phyloP scores from a whole-genome alignment of 2,797 vertebrate species.

The Poecilia picta region DNA sequence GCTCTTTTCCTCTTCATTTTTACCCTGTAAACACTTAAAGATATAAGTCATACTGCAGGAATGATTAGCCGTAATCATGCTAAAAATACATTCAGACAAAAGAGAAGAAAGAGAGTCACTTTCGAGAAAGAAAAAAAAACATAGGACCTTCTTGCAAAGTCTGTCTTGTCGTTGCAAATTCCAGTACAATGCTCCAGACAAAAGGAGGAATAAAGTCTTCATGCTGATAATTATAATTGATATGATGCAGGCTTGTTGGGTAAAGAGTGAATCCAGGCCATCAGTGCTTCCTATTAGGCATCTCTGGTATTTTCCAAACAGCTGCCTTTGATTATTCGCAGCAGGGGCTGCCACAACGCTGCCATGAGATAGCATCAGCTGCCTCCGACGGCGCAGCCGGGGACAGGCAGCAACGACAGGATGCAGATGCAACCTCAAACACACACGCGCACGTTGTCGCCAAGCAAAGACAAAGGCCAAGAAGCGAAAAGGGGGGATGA shows the following conservation, averaged over 20 bases:
- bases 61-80: conserved; percentile 53
- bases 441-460: not conserved
- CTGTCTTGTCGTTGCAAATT: conserved; percentile 19
- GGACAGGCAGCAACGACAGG: conserved; percentile 72
- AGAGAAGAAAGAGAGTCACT: conserved; percentile 12
- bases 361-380: conserved; percentile 82
- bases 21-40: conserved; percentile 47
- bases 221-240: conserved; percentile 56
- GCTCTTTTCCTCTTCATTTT: conserved; percentile 66
- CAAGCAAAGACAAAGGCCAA: conserved; percentile 74
- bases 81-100: conserved; percentile 36
- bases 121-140: conserved; percentile 2
- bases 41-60: conserved; percentile 50
- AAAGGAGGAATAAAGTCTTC: conserved; percentile 30
- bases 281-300: conserved; percentile 76
- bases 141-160: not conserved
- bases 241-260: conserved; percentile 54
- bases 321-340: conserved; percentile 83
- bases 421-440: conserved; percentile 69
- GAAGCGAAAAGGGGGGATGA: conserved; percentile 57
- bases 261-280: conserved; percentile 71
- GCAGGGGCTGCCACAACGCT: conserved; percentile 75
- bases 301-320: conserved; percentile 82
- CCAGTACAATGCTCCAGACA: conserved; percentile 26
- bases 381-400: conserved; percentile 74